Percentiles rank a stretch among this genome's conserved stretches.
Conservation (phyloP, 1,140 invertebrate genomes). For the Drosophila ercepeae region DNA sequence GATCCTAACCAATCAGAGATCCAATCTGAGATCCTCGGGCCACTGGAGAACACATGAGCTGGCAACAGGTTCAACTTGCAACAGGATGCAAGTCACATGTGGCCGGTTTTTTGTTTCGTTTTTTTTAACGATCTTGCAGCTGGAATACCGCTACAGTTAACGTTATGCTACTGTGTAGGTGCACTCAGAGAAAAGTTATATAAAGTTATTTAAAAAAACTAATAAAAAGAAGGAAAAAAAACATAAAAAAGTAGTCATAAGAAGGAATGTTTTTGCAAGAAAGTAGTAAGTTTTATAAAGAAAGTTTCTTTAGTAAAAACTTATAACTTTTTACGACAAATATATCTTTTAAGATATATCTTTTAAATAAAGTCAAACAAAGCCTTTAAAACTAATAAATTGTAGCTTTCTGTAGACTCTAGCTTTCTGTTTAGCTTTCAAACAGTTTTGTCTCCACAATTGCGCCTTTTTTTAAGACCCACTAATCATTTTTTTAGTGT, state of each 20-base stretch:
- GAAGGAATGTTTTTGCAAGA: no score
- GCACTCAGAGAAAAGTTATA: not conserved
- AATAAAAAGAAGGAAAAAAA: not conserved
- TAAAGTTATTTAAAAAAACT: not conserved
- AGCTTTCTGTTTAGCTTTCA: slow-evolving; percentile 30
- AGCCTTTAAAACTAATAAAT: slow-evolving; percentile 2
- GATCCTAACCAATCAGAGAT: not conserved
- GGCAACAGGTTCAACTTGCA: slow-evolving; percentile 12
- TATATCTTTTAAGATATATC: no score
- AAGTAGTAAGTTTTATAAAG: no score
- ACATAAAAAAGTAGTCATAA: no score
- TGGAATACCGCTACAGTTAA: slow-evolving; percentile 23
- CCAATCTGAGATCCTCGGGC: not conserved
- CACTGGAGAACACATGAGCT: slow-evolving; percentile 10
- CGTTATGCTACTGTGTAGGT: not conserved
- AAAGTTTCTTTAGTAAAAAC: no score
- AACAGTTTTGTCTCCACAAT: not conserved
- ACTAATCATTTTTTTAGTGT: not conserved
- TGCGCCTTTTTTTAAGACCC: not conserved
- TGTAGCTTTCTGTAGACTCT: slow-evolving; percentile 23
- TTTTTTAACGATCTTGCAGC: not conserved
- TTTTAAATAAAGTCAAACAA: no score
- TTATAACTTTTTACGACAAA: no score
- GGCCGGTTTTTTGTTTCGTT: slow-evolving; percentile 2
- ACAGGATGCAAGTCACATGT: slow-evolving; percentile 30